Base-by-base conservation (phyloP, 1,140 invertebrate genomes). In the Calliphora vicina region DNA sequence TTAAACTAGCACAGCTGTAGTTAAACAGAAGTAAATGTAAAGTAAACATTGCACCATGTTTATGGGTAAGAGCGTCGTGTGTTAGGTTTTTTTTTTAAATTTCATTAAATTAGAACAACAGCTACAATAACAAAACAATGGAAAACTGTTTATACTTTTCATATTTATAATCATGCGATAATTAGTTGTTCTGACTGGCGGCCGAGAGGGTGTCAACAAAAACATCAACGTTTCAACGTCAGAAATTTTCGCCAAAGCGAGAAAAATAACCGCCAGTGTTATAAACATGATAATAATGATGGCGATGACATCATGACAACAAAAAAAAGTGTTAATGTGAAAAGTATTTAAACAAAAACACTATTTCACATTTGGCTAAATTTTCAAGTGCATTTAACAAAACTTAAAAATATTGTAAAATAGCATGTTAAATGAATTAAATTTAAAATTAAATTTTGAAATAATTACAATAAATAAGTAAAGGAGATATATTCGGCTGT, bases 31-130 rank as follows among this genome's bases (percentile, higher is more conserved):
- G 35, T 35, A 35, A 35, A 35, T 35, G 35, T 35, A 35, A 35
- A 2, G 35, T 35, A 2, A 35, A 50, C 45, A 50, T n/a, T 50
- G 45, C 45, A 50, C 3, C 42, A 43, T 43, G 1, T 50, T 17
- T 15, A n/a, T 50, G 45, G 15, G 45, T 50, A 50, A 15, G 17
- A 17, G 45, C 15, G 15, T 50, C 15, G 15, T 50, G 45, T 50
- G 45, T 50, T 35, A 35, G 35, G 10, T 35, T 17, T 45, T 35
- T 17, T 45, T 13, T 67, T 20, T 23, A 10, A 67, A 67, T 20
- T 67, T 67, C 23, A 67, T 67, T 67, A 67, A 67, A 67, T 67
- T 67, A 50, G 45, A 50, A 50, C 45, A 50, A 50, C 45, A 50
- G 15, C 45, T 17, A 50, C 13, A 6, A 50, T 50, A 50, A 6